Base-by-base conservation (phyloP, 1,140 invertebrate species). In the Linepithema humile region DNA sequence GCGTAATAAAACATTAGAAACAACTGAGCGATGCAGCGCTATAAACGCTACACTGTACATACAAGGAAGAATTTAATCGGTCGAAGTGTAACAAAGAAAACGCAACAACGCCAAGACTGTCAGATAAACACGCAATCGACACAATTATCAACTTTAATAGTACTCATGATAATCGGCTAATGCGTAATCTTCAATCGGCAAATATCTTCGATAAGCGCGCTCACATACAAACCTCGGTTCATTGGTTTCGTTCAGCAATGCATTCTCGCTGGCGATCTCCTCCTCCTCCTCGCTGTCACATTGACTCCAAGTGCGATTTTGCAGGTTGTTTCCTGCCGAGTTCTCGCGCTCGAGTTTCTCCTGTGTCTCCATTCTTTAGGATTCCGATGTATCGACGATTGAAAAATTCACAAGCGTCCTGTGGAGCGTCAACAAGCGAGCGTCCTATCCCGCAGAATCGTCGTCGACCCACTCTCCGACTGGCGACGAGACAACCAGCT, bases 251-350 rank as follows among this genome's bases (percentile, higher is more conserved):
- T 65, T 64, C 3, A 91, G 65, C 38, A 88, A 72, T 23, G 73
- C 62, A 43, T 84, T 84, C 38, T 91, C 90, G 12, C 23, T 82
- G 17, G n/a, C 4, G 10, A 55, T 15, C 0, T 80, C 65, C 0
- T 90, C 88, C 1, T 82, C 88, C 0, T 80, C 85, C 59, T 83
- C 87, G 1, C 91, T 90, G 0, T 74, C 70, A n/a, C 45, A 85
- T n/a, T 89, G 80, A 17, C 90, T 91, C 90, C 90, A 91, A 5
- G 74, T 87, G 55, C 88, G 64, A 15, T 86, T 75, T 1, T 45
- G 72, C 1, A 91, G 35, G 29, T 64, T 73, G 45, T 90, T 91
- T 6, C 89, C 89, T 9, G 59, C 60, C 1, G 69, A 64, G 43
- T 83, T 59, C 2, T 85, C 60, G 10, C 50, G 12, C 0, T 43